These are phyloP conservation scores for Masticophis lateralis DNA, from an alignment of 2,797 vertebrate species.

Conservation along the genomic window DNA sequence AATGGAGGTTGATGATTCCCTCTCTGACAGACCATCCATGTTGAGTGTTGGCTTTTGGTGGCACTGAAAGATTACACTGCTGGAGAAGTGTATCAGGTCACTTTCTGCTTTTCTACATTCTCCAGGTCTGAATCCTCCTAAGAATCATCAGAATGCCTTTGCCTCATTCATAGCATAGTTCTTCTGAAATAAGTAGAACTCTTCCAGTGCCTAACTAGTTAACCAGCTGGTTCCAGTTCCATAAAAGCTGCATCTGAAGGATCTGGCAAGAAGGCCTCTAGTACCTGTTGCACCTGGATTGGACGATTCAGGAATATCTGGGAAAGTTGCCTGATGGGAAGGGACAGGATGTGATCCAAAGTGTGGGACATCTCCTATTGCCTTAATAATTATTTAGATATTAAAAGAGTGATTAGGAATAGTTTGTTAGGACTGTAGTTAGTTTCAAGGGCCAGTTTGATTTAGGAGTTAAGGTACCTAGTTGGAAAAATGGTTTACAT, in stretches of 20 bases:
- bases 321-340: not conserved
- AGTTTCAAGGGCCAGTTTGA: not conserved
- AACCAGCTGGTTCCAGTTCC: not conserved
- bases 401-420: not conserved
- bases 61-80: not conserved
- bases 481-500: not conserved
- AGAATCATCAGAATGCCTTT: not conserved
- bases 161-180: not conserved
- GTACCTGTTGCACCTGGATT: conserved; percentile 1
- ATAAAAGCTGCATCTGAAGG: not conserved
- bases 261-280: not conserved
- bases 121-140: not conserved
- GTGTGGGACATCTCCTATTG: not conserved
- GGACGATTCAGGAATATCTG: not conserved
- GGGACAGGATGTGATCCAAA: not conserved
- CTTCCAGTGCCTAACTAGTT: not conserved
- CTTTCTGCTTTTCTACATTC: not conserved
- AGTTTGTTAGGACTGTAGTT: not conserved
- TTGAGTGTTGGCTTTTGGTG: not conserved
- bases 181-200: not conserved
- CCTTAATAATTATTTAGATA: not conserved
- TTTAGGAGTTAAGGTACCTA: not conserved
- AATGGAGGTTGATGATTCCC: not conserved
- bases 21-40: not conserved
- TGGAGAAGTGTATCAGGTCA: not conserved